Conservation (phyloP, 2,888 invertebrate species). For the Tachina lurida region DNA sequence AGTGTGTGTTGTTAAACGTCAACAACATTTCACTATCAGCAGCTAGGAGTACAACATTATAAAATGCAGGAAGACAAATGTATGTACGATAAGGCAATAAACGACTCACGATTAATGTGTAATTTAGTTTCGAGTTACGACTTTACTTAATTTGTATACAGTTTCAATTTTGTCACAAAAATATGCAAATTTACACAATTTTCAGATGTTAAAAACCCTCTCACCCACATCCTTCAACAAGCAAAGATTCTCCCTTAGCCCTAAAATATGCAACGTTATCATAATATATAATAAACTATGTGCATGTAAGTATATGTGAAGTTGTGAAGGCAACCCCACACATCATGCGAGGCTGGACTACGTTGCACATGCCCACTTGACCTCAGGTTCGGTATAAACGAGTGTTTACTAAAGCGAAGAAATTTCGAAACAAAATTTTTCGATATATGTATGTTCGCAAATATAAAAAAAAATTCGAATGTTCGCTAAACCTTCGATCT, state of each 20-base stretch:
- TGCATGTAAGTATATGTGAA: background rate
- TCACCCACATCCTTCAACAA: background rate
- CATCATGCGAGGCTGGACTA: background rate
- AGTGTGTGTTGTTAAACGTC: constrained; percentile 62
- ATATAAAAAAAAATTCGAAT: too few relatives aligned
- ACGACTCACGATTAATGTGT: constrained; percentile 56
- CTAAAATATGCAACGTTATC: too few relatives aligned
- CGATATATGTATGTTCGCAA: too few relatives aligned
- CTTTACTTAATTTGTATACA: constrained; percentile 53
- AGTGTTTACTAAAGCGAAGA: too few relatives aligned
- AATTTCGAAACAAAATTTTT: too few relatives aligned
- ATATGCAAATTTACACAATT: constrained; percentile 35
- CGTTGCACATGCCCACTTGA: background rate
- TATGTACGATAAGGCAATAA: constrained; percentile 16
- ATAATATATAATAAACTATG: too few relatives aligned
- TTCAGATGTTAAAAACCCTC: background rate
- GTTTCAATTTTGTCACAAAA: constrained; percentile 37
- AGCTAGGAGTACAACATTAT: background rate
- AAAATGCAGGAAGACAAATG: background rate
- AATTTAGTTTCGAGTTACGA: constrained; percentile 67
- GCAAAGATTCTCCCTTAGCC: background rate
- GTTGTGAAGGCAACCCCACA: background rate
- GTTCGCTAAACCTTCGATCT: too few relatives aligned
- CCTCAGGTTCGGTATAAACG: too few relatives aligned
- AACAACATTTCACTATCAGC: constrained; percentile 53